Conservation (phyloP, 2,888 invertebrate species). For the Plusia festucae region DNA sequence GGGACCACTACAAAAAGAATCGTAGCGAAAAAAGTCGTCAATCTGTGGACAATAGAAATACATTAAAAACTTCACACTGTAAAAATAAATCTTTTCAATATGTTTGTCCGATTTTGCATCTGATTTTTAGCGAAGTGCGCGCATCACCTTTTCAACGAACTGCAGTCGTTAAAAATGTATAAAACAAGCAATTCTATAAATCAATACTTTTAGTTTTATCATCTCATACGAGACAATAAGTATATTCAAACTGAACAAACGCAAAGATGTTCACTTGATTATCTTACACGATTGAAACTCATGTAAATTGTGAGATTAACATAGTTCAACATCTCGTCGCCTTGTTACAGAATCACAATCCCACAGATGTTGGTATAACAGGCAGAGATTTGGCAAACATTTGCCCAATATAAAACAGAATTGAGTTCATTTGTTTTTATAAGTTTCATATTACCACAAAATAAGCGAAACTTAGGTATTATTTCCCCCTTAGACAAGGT, state of each 20-base stretch:
- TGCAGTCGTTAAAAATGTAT: no score
- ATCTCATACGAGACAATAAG: neutral
- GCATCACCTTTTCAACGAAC: no score
- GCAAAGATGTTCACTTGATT: neutral
- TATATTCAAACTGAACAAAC: neutral
- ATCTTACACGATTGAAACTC: slow-evolving; percentile 32
- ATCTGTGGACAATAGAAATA: no score
- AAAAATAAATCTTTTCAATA: no score
- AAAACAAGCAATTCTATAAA: neutral
- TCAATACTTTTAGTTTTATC: neutral
- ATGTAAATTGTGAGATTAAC: slow-evolving; percentile 43
- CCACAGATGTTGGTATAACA: slow-evolving; percentile 3
- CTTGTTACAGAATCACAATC: slow-evolving; percentile 41
- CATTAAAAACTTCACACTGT: no score
- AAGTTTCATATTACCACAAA: neutral
- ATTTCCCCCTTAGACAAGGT: no score
- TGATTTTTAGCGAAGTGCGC: no score
- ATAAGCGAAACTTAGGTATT: no score
- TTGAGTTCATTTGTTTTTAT: neutral
- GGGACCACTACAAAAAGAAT: no score
- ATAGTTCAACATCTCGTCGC: slow-evolving; percentile 48
- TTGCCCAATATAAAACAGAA: neutral
- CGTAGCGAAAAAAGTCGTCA: no score
- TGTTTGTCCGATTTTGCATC: no score
- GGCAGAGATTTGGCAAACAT: slow-evolving; percentile 15